Percentiles rank a stretch among this genome's conserved stretches.
Conservation (phyloP, 2,888 invertebrate species). For the Hymenopus coronatus region DNA sequence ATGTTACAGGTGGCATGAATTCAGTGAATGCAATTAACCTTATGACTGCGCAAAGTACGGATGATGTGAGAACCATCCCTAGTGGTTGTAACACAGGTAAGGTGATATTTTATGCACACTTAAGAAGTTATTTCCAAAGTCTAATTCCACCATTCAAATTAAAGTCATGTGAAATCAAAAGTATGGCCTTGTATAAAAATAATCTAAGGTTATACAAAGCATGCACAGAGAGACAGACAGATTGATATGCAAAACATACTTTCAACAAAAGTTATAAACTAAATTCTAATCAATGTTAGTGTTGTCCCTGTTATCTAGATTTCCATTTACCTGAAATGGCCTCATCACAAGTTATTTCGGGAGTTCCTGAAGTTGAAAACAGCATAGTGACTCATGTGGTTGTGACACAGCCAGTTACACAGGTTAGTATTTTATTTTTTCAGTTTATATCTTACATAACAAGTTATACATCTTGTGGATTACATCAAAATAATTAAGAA, state of each 20-base stretch:
- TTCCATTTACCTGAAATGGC: not conserved
- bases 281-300: not conserved
- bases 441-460: too few relatives aligned
- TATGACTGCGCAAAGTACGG: not conserved
- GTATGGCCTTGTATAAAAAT: too few relatives aligned
- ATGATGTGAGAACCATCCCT: not conserved
- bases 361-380: not conserved
- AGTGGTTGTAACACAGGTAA: not conserved
- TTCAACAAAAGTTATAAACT: not conserved
- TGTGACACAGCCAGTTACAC: not conserved
- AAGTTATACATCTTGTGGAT: too few relatives aligned
- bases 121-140: not conserved
- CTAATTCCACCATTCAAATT: too few relatives aligned
- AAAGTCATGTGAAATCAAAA: too few relatives aligned
- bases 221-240: not conserved
- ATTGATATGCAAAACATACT: not conserved
- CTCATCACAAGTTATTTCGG: not conserved
- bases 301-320: not conserved
- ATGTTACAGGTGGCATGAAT: not conserved
- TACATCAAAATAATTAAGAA: too few relatives aligned
- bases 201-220: too few relatives aligned
- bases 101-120: not conserved
- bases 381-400: slow-evolving; percentile 15
- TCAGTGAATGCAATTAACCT: slow-evolving; percentile 1
- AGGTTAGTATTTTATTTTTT: not conserved